A percentile compares a stretch with the other conserved stretches of the same genome.
These are phyloP conservation scores for Thalpophila matura DNA, from an alignment of 2,888 invertebrate species.

Conservation along the genomic window DNA sequence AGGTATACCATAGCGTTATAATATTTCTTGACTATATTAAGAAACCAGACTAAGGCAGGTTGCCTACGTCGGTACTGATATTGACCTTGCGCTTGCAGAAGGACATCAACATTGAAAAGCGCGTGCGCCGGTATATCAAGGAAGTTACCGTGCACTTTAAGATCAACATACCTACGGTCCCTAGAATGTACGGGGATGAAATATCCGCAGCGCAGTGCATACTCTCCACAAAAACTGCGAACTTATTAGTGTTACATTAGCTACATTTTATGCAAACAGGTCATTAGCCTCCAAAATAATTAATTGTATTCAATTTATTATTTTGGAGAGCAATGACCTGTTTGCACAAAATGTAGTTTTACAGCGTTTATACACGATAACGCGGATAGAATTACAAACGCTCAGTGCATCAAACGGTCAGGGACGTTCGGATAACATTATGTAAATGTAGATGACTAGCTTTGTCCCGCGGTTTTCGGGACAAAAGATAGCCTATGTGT, in stretches of 20 bases:
- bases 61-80: neutral
- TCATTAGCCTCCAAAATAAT: no score
- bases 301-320: no score
- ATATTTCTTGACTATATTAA: neutral
- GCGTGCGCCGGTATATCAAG: conserved; percentile 5
- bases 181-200: neutral
- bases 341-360: neutral
- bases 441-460: no score
- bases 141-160: conserved; percentile 34
- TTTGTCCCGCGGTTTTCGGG: no score
- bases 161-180: neutral
- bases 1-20: no score
- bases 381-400: no score
- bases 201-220: neutral
- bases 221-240: neutral
- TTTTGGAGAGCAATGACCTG: conserved; percentile 8
- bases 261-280: no score
- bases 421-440: no score
- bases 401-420: no score
- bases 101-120: conserved; percentile 27
- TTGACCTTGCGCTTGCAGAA: conserved; percentile 27
- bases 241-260: no score
- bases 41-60: conserved; percentile 24
- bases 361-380: neutral
- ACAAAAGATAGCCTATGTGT: no score